These are phyloP conservation scores for Autographa gamma DNA, from an alignment of 2,888 invertebrate genomes.

Conservation along the genomic window DNA sequence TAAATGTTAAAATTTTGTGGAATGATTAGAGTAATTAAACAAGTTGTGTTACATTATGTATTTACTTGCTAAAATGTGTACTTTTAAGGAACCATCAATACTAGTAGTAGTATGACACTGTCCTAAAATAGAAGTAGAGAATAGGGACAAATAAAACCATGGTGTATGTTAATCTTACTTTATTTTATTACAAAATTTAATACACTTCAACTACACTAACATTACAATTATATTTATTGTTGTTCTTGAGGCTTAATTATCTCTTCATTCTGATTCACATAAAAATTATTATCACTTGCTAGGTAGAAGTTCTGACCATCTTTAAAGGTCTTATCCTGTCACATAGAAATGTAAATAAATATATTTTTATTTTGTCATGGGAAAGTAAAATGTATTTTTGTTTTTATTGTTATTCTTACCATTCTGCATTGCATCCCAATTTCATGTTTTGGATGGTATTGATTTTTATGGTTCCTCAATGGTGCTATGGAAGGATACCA, in stretches of 20 bases:
- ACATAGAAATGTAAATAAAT: neutral
- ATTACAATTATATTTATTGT: slow-evolving; percentile 21
- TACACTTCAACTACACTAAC: slow-evolving; percentile 14
- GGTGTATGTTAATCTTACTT: slow-evolving; percentile 11
- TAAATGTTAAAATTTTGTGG: too few species aligned
- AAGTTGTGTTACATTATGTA: too few species aligned
- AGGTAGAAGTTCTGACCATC: slow-evolving; percentile 52
- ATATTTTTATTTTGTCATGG: neutral
- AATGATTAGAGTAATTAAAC: too few species aligned
- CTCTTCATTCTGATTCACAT: slow-evolving; percentile 43
- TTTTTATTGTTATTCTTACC: slow-evolving; percentile 60
- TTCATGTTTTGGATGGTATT: slow-evolving; percentile 74
- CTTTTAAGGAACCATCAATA: neutral
- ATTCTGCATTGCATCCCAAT: slow-evolving; percentile 60
- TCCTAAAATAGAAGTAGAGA: neutral
- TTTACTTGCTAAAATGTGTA: too few species aligned
- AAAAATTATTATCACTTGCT: slow-evolving; percentile 52
- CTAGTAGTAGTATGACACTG: neutral
- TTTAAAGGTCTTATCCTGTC: slow-evolving; percentile 54
- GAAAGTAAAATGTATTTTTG: neutral
- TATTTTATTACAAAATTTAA: slow-evolving; percentile 32
- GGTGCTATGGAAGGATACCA: slow-evolving; percentile 72
- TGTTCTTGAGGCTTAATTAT: slow-evolving; percentile 27
- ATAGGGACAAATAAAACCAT: neutral
- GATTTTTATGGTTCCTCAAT: slow-evolving; percentile 77